Percentiles rank a stretch among this genome's conserved stretches.
These are phyloP conservation scores for Myopa testacea DNA, from an alignment of 2,888 invertebrate genomes.

Conservation along the genomic window DNA sequence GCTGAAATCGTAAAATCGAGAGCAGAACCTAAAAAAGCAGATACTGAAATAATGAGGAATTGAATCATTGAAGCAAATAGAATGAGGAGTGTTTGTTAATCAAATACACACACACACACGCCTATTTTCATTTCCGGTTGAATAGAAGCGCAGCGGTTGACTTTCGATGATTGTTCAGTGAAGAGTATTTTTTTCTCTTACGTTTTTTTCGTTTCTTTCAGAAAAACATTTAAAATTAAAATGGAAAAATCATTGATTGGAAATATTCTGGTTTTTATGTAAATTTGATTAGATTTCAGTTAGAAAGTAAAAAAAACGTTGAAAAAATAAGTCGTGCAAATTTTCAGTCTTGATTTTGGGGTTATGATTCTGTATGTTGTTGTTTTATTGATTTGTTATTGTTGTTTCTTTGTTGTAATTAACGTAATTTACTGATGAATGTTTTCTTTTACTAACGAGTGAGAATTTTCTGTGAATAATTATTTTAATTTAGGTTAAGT, in stretches of 20 bases:
- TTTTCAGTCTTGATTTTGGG: too few relatives aligned
- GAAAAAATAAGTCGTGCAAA: too few relatives aligned
- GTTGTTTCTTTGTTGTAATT: not conserved
- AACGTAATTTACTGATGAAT: not conserved
- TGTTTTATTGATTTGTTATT: not conserved
- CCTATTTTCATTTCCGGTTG: slow-evolving; percentile 56
- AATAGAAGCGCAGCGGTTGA: slow-evolving; percentile 40
- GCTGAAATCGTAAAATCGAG: not conserved
- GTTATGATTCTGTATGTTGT: too few relatives aligned
- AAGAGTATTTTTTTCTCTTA: not conserved
- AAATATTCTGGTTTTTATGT: slow-evolving; percentile 22
- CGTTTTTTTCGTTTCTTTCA: not conserved
- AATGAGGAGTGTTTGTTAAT: not conserved
- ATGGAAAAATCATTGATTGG: slow-evolving; percentile 29
- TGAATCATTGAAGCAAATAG: slow-evolving; percentile 10
- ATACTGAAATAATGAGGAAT: slow-evolving; percentile 22
- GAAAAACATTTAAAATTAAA: slow-evolving; percentile 2
- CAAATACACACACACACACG: slow-evolving; percentile 8
- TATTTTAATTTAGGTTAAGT: too few relatives aligned
- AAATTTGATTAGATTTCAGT: slow-evolving; percentile 22
- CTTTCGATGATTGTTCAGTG: not conserved
- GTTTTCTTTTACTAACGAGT: too few relatives aligned
- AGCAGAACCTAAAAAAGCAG: slow-evolving; percentile 21
- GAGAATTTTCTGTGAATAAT: too few relatives aligned
- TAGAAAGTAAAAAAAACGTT: not conserved